Evolutionary conservation across 2,888 invertebrate genomes (phyloP).

Genomic region (Hemistola chrysoprasaria): DNA sequence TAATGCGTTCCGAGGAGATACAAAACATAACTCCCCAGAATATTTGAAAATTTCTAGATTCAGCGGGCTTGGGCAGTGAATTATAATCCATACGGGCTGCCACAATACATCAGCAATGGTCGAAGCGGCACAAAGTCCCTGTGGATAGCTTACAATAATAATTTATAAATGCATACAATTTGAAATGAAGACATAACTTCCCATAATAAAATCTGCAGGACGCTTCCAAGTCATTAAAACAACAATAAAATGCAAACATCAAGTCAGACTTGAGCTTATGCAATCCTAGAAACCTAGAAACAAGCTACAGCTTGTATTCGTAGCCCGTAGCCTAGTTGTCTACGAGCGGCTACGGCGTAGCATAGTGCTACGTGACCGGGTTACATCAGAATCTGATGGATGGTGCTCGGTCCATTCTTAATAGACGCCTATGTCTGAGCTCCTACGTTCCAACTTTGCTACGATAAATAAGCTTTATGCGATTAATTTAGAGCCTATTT

Average conservation of each 20-base stretch:
- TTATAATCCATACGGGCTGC: no score
- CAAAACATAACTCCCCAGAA: no score
- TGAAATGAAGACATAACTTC: no score
- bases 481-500: no score
- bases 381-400: constrained; percentile 57
- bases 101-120: no score
- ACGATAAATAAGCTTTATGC: no score
- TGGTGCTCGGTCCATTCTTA: constrained; percentile 33
- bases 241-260: constrained; percentile 4
- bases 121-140: no score
- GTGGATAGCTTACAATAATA: no score
- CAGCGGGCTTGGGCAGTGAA: no score
- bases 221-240: not conserved
- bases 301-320: constrained; percentile 8
- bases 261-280: constrained; percentile 10
- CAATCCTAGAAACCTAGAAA: constrained; percentile 12
- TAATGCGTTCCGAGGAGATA: no score
- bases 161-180: no score
- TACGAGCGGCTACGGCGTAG: constrained; percentile 39
- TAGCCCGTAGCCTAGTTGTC: constrained; percentile 47
- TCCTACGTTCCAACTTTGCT: not conserved
- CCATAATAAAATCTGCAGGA: constrained; percentile 2
- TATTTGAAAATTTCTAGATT: no score
- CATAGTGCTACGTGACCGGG: constrained; percentile 54
- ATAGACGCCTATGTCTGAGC: not conserved